Evolutionary conservation across 2,888 invertebrate genomes (phyloP), one percentile per base, ranked within the genome.

Genomic region (Platycnemis pennipes): DNA sequence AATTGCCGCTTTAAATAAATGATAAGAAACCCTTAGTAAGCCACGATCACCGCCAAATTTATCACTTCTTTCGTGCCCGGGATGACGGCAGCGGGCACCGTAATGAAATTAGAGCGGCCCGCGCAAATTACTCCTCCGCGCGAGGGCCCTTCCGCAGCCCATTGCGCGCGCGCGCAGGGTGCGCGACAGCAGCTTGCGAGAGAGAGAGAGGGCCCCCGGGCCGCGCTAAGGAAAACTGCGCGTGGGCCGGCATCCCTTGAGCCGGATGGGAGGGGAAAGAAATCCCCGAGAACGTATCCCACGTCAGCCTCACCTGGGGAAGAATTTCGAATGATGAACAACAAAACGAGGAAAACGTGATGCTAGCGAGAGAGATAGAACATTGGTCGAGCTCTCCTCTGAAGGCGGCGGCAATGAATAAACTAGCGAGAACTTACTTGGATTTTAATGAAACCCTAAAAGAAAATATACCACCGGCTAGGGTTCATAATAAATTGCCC

Each of bases 401-500:
- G 45, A 44, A 31, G 87, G 44, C 45, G 45, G 44, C 45, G 45
- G 53, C 37, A 49, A 53, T 89, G 45, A 89, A 89, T 89, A 89
- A 53, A 89, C 88, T 89, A 89, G 53, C 49, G 13, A 49, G 37
- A 88, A 46, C 11, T 89, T 42, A n/a, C 53, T 89, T 53, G 53
- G 88, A 89, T 89, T 89, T 89, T 89, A 89, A 89, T 89, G 88
- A 89, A 89, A 89, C 49, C 37, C 53, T 53, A 22, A 77, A 16
- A 77, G 88, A 53, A 42, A 89, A 37, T 53, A 37, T 31, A 88
- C 88, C 31, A 44, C 87, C 26, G 45, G 46, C 45, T 37, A 46
- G 88, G 42, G 88, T 37, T 53, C 49, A 88, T 88, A 88, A 88
- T 49, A 46, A 46, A 46, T 49, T 77, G 77, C 31, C 37, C n/a